Evolutionary conservation across 2,888 invertebrate species (phyloP).

Genomic region (Chorisops tibialis): DNA sequence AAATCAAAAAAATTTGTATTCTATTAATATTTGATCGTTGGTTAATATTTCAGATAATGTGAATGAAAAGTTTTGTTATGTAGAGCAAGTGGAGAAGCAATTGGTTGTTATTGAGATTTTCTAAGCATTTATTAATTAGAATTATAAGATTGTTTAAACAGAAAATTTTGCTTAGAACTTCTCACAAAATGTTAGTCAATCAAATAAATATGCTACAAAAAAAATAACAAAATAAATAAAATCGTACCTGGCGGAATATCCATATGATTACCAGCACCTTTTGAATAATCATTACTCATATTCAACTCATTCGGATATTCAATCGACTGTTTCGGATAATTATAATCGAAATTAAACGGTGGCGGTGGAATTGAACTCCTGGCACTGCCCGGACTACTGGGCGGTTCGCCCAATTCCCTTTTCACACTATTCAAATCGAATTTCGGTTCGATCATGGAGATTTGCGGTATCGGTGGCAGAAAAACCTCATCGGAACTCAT

Average conservation of each 20-base stretch:
- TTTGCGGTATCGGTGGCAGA: constrained; percentile 48
- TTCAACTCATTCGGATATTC: constrained; percentile 51
- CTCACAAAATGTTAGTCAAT: no score
- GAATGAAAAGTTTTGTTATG: constrained; percentile 2
- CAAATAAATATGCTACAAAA: not conserved
- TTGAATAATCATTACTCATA: constrained; percentile 48
- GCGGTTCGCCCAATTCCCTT: constrained; percentile 40
- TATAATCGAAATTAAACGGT: constrained; percentile 36
- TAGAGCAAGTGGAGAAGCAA: constrained; percentile 3
- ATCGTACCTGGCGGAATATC: constrained; percentile 53
- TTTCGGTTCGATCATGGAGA: constrained; percentile 49
- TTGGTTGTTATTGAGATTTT: not conserved
- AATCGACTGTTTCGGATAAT: constrained; percentile 35
- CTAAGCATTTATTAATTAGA: not conserved
- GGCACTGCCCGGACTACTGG: constrained; percentile 33
- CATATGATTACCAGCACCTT: constrained; percentile 51
- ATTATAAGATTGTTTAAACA: no score
- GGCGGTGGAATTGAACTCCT: constrained; percentile 29
- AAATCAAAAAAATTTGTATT: no score
- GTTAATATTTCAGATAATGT: constrained; percentile 20
- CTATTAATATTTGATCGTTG: not conserved
- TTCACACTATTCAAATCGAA: constrained; percentile 48
- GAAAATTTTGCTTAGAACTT: no score
- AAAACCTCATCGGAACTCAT: constrained; percentile 50
- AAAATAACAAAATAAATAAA: not conserved